Evolutionary conservation across 2,888 invertebrate species (phyloP).

Genomic region (Baronia brevicornis): DNA sequence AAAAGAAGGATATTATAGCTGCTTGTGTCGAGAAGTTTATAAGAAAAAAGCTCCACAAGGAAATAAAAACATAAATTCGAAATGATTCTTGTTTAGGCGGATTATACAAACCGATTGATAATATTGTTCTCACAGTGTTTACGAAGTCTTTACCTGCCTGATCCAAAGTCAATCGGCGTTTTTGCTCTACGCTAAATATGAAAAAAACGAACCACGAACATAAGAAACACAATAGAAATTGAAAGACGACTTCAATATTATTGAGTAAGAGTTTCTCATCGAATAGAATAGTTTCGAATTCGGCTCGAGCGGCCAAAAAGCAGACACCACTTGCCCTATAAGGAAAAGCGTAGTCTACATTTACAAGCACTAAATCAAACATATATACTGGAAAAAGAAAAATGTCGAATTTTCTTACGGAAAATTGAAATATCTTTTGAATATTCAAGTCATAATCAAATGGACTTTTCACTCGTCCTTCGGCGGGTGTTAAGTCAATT

Average conservation of each 20-base stretch:
- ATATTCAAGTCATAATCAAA: constrained; percentile 47
- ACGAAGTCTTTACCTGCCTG: constrained; percentile 56
- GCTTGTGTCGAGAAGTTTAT: constrained; percentile 61
- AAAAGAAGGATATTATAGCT: constrained; percentile 58
- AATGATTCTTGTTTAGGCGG: constrained; percentile 44
- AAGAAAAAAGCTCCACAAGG: constrained; percentile 59
- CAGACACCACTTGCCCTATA: constrained; percentile 58
- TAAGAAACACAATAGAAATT: constrained; percentile 38
- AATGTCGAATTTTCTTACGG: constrained; percentile 48
- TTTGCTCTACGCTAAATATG: constrained; percentile 38
- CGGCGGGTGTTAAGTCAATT: constrained; percentile 39
- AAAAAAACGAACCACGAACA: constrained; percentile 51
- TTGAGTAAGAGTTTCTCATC: constrained; percentile 34
- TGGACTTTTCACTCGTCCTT: constrained; percentile 29
- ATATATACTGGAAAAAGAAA: constrained; percentile 51
- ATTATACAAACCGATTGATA: constrained; percentile 42
- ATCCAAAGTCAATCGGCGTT: constrained; percentile 32
- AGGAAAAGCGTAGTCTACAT: constrained; percentile 47
- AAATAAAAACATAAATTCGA: constrained; percentile 46
- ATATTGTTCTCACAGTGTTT: constrained; percentile 45
- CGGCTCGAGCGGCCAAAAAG: constrained; percentile 48
- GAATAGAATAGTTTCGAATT: constrained; percentile 49
- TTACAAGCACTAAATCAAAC: constrained; percentile 48
- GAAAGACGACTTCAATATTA: constrained; percentile 29
- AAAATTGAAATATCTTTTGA: constrained; percentile 41